Conservation (phyloP, 2,888 invertebrate species). For the Lacanobia wlatinum region DNA sequence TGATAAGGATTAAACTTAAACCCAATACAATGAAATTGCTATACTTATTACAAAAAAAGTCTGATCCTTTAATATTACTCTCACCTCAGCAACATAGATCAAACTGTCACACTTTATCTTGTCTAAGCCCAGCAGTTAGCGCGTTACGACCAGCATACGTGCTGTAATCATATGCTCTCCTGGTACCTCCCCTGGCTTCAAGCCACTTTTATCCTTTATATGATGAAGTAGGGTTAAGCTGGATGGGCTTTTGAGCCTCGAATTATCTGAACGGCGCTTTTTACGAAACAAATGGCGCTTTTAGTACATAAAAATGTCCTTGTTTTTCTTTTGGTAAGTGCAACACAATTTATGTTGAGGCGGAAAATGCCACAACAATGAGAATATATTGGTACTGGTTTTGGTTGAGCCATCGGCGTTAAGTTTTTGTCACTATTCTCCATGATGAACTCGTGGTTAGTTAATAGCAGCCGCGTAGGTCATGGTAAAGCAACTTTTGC, state of each 20-base stretch:
- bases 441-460: no score
- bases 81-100: slow-evolving; percentile 33
- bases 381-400: background rate
- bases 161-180: slow-evolving; percentile 36
- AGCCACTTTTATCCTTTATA: slow-evolving; percentile 47
- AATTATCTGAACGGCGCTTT: slow-evolving; percentile 37
- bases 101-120: slow-evolving; percentile 56
- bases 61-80: slow-evolving; percentile 5
- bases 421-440: background rate
- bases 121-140: slow-evolving; percentile 42
- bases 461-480: no score
- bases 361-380: background rate
- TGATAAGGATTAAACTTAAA: background rate
- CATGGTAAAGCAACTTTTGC: no score
- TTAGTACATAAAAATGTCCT: slow-evolving; percentile 30
- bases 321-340: slow-evolving; percentile 44
- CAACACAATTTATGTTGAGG: slow-evolving; percentile 16
- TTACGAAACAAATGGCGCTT: slow-evolving; percentile 23
- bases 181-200: slow-evolving; percentile 37
- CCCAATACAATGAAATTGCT: slow-evolving; percentile 3
- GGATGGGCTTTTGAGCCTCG: slow-evolving; percentile 52
- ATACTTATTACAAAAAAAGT: slow-evolving; percentile 1
- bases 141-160: slow-evolving; percentile 32
- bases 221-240: slow-evolving; percentile 41
- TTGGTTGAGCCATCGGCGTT: background rate